Conservation (phyloP, 2,888 invertebrate species). For the Atethmia centrago region DNA sequence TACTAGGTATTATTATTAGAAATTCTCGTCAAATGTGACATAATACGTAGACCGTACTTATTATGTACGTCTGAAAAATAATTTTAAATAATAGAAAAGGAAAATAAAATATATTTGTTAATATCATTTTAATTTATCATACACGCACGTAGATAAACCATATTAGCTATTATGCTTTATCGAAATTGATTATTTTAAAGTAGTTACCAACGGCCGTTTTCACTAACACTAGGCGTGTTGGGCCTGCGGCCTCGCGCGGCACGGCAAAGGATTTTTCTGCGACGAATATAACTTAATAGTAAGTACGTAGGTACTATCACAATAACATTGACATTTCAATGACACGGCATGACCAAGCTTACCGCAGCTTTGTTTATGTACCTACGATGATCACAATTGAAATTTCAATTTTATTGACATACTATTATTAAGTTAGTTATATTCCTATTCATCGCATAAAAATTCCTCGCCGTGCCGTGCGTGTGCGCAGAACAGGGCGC, state of each 20-base stretch:
- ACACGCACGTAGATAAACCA: not conserved
- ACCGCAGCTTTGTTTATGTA: not conserved
- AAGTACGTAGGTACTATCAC: too few relatives aligned
- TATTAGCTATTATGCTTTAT: not conserved
- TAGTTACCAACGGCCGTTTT: not conserved
- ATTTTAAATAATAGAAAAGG: not conserved
- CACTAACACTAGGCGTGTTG: not conserved
- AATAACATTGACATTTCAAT: not conserved
- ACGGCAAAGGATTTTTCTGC: not conserved
- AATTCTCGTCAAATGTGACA: not conserved
- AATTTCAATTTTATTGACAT: not conserved
- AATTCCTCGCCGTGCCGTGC: not conserved
- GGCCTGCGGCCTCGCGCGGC: not conserved
- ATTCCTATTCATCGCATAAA: too few relatives aligned
- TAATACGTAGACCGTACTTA: not conserved
- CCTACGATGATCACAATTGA: not conserved
- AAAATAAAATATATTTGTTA: not conserved
- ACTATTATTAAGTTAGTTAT: not conserved
- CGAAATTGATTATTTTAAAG: not conserved
- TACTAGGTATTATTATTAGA: not conserved
- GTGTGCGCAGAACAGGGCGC: too few relatives aligned
- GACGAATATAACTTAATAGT: not conserved
- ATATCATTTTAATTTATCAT: not conserved
- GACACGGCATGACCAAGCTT: not conserved
- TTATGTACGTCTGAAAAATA: not conserved